Conservation (phyloP, 2,113 vertebrate genomes). For the Brachyhypopomus occidentalis region DNA sequence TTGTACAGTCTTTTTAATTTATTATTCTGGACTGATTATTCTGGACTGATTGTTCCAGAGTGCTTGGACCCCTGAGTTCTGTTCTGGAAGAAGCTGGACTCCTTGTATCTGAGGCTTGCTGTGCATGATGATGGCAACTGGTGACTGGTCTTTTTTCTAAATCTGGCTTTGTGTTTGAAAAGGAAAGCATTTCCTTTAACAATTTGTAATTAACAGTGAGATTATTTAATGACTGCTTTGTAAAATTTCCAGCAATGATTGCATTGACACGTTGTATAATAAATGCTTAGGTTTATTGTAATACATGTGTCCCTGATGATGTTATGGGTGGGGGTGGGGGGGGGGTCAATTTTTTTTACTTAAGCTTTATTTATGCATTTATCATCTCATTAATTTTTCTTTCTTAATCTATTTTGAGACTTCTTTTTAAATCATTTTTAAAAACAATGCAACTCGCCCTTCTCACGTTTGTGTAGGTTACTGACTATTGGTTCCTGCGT, state of each 20-base stretch:
- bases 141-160: slow-evolving; percentile 61
- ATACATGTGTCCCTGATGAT: neutral
- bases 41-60: slow-evolving; percentile 36
- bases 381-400: neutral
- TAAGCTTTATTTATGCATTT: neutral
- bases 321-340: neutral
- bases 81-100: slow-evolving; percentile 20
- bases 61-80: neutral
- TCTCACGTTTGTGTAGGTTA: too few species aligned
- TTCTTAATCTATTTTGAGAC: too few species aligned
- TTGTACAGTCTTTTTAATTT: slow-evolving; percentile 69
- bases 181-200: slow-evolving; percentile 60
- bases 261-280: slow-evolving; percentile 70
- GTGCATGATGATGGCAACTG: slow-evolving; percentile 66
- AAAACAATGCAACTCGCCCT: too few species aligned
- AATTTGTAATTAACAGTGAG: slow-evolving; percentile 57
- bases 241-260: slow-evolving; percentile 68
- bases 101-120: slow-evolving; percentile 63
- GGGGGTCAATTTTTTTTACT: neutral
- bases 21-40: slow-evolving; percentile 65
- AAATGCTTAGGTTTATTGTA: slow-evolving; percentile 74
- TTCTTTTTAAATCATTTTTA: too few species aligned
- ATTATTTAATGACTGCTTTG: slow-evolving; percentile 75
- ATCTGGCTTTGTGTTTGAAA: slow-evolving; percentile 56
- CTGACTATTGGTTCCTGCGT: too few species aligned